Conservation (phyloP, 2,113 vertebrate genomes). For the Nycticryphes semicollaris region DNA sequence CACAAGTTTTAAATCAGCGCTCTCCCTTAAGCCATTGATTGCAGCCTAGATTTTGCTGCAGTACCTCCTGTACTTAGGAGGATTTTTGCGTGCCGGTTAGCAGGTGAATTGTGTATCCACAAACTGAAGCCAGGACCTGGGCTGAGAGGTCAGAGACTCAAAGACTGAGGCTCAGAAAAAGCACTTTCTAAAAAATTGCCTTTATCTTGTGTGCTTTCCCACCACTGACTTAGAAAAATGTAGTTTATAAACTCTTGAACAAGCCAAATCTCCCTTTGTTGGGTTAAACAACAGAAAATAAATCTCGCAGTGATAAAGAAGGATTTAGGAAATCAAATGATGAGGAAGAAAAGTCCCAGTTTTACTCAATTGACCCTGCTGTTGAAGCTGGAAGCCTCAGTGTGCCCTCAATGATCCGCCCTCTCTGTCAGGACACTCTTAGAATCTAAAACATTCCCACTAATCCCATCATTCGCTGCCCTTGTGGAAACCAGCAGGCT, state of each 20-base stretch:
- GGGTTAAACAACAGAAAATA: neutral
- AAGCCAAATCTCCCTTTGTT: neutral
- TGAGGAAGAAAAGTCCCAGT: neutral
- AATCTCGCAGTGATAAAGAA: neutral
- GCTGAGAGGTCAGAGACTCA: neutral
- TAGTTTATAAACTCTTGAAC: neutral
- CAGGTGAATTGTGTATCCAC: neutral
- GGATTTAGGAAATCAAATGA: neutral
- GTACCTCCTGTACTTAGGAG: neutral
- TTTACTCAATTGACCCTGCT: neutral
- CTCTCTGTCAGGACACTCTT: neutral
- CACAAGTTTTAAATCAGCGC: neutral
- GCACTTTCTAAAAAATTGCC: neutral
- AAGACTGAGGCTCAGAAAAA: neutral
- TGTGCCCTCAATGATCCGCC: neutral
- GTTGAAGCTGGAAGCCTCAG: neutral
- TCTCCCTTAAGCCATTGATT: neutral
- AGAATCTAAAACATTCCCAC: conserved; percentile 21
- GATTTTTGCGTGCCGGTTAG: neutral
- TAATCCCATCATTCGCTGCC: conserved; percentile 31
- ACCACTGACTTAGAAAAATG: neutral
- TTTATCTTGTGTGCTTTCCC: neutral
- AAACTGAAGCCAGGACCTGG: neutral
- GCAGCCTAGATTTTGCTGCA: neutral
- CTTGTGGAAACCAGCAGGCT: conserved; percentile 47